Base-by-base conservation (phyloP, 2,113 vertebrate species). In the Petroica traversi region DNA sequence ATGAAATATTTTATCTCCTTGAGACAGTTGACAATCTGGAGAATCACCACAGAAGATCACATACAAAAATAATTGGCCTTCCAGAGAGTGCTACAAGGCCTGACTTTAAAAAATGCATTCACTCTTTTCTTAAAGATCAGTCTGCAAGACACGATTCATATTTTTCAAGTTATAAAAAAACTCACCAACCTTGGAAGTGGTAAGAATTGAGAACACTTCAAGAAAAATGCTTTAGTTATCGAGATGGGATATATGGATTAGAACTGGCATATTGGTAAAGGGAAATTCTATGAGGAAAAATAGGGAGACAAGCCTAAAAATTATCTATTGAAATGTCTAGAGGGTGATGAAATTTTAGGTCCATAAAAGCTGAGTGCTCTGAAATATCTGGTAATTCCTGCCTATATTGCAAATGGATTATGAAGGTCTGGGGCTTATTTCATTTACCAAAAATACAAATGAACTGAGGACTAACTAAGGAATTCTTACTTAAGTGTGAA, bases 61-160 rank as follows among this genome's bases (percentile, higher is more conserved):
- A 81, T 29, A 36, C 11, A 4, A 89, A 94, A 94, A 93, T 94
- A 95, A 92, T 92, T 93, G 54, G 66, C 69, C 66, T 93, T 94
- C 61, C 68, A 84, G 57, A 92, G 52, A 40, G 36, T 69, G 82
- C 68, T 67, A 59, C 66, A 85, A 40, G 26, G 41, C 46, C 61
- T 89, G 77, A 51, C 41, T 95, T 92, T 43, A 69, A 31, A 83
- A 89, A 94, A 89, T 72, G 28, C 34, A 45, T 83, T 92, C 63
- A 45, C 16, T 93, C 52, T 79, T 79, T 78, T 88, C 74, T 75
- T 83, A 85, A 91, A 94, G 61, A 48, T 77, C 61, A 93, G 14
- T 62, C 92, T 93, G 51, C 64, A 67, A 61, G 52, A 80, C 68
- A 71, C 36, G 81, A 38, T 89, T 82, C 29, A 4, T 55, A 34